Conservation (phyloP, 2,113 vertebrate species). For the Rattus norvegicus region DNA sequence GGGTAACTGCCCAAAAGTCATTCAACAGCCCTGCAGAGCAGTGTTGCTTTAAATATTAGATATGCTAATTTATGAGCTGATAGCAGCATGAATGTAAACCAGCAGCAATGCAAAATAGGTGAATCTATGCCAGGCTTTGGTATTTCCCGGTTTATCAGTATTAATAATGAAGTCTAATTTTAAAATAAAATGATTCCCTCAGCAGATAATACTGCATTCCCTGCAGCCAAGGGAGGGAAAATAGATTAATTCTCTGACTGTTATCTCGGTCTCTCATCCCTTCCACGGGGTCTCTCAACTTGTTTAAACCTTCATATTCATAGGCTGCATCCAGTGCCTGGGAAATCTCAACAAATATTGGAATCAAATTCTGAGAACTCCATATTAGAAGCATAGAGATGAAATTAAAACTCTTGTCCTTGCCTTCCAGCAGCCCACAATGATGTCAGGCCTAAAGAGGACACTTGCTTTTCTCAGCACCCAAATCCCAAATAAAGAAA, state of each 20-base stretch:
- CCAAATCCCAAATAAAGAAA: constrained; percentile 3
- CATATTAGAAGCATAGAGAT: background rate
- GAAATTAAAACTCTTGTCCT: background rate
- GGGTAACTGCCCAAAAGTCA: constrained; percentile 53
- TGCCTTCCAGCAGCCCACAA: background rate
- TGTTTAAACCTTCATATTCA: constrained; percentile 24
- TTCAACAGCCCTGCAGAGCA: constrained; percentile 24
- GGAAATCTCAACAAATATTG: constrained; percentile 38
- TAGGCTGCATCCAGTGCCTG: background rate
- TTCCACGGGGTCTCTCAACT: background rate
- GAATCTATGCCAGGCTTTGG: constrained; percentile 46
- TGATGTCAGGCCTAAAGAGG: background rate
- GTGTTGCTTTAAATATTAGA: constrained; percentile 68
- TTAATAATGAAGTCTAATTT: constrained; percentile 74
- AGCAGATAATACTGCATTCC: constrained; percentile 59
- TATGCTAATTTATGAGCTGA: constrained; percentile 63
- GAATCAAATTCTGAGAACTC: background rate
- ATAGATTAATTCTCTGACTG: background rate
- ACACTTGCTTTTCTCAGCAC: background rate
- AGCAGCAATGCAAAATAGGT: constrained; percentile 57
- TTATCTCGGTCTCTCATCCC: background rate
- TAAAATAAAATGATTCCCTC: constrained; percentile 64
- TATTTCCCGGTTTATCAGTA: constrained; percentile 66
- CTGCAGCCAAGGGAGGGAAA: constrained; percentile 32
- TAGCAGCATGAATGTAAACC: constrained; percentile 60